Evolutionary conservation across 2,888 invertebrate genomes (phyloP).

Genomic region (Acrobasis repandana): DNA sequence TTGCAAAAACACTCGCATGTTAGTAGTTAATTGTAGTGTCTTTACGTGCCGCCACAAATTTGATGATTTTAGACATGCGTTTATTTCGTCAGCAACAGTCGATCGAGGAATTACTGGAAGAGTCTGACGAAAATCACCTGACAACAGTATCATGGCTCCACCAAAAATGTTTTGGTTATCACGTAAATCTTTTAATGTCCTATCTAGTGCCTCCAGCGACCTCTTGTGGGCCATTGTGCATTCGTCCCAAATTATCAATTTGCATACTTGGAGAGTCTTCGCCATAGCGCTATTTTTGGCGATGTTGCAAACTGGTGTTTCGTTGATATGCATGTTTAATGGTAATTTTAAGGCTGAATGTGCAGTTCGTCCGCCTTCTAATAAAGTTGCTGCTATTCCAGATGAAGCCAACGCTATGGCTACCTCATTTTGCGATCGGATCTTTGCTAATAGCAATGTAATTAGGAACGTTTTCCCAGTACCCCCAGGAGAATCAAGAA

Average conservation of each 20-base stretch:
- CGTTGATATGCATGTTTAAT: not conserved
- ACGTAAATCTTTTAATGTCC: not conserved
- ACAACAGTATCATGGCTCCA: conserved; percentile 4
- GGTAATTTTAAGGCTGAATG: conserved; percentile 46
- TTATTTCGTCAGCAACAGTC: conserved; percentile 36
- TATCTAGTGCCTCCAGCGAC: conserved; percentile 2
- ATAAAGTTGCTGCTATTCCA: conserved; percentile 33
- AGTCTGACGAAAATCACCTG: conserved; percentile 32
- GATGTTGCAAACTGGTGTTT: conserved; percentile 1
- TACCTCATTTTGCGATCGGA: not conserved
- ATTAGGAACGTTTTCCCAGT: conserved; percentile 22
- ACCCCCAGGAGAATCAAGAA: conserved; percentile 21
- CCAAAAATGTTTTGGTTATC: conserved; percentile 6
- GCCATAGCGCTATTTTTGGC: not conserved
- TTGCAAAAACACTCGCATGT: conserved; percentile 25
- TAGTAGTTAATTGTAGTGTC: conserved; percentile 32
- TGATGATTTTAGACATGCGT: conserved; percentile 36
- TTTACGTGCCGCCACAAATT: conserved; percentile 34
- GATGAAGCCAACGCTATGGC: conserved; percentile 35
- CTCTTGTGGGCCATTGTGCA: conserved; percentile 15
- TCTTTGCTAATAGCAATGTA: conserved; percentile 2
- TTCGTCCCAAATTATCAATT: conserved; percentile 15
- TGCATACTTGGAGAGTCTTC: not conserved
- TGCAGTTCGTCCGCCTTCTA: conserved; percentile 39
- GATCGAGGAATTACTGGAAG: conserved; percentile 37